Percentiles rank a stretch among this genome's conserved stretches.
phyloP scores from a whole-genome alignment of 2,888 invertebrate genomes.

The Parasteatoda lunata region DNA sequence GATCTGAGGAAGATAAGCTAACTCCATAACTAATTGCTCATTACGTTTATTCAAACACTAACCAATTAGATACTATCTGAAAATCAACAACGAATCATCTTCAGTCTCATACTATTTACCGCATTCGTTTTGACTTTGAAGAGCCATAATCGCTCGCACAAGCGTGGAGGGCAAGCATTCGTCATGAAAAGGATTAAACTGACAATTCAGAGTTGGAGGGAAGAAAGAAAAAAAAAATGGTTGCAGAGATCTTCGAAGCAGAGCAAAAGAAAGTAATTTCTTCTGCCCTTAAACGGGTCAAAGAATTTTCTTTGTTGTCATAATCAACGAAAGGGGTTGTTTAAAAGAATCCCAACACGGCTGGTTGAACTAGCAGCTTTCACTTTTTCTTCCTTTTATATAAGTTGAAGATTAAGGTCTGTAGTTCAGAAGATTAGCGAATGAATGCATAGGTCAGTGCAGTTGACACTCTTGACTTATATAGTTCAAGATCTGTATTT shows the following conservation, averaged over 20 bases:
- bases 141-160: not conserved
- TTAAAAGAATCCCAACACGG: constrained; percentile 41
- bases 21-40: no score
- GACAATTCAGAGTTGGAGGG: constrained; percentile 13
- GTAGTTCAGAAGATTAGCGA: constrained; percentile 39
- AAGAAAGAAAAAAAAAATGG: constrained; percentile 10
- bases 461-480: constrained; percentile 11
- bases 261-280: constrained; percentile 40
- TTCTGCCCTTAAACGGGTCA: constrained; percentile 55
- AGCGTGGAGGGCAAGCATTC: not conserved
- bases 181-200: not conserved
- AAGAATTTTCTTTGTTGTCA: constrained; percentile 42
- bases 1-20: no score
- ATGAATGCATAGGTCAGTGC: constrained; percentile 1
- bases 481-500: constrained; percentile 27
- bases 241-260: not conserved
- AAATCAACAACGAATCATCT: not conserved
- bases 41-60: no score
- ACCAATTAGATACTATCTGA: no score
- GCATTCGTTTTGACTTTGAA: not conserved
- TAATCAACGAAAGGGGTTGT: constrained; percentile 27
- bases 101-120: not conserved
- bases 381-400: not conserved
- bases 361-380: constrained; percentile 32
- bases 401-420: constrained; percentile 51